phyloP scores from a whole-genome alignment of 1,140 invertebrate species.

The Dreissena rostriformis region DNA sequence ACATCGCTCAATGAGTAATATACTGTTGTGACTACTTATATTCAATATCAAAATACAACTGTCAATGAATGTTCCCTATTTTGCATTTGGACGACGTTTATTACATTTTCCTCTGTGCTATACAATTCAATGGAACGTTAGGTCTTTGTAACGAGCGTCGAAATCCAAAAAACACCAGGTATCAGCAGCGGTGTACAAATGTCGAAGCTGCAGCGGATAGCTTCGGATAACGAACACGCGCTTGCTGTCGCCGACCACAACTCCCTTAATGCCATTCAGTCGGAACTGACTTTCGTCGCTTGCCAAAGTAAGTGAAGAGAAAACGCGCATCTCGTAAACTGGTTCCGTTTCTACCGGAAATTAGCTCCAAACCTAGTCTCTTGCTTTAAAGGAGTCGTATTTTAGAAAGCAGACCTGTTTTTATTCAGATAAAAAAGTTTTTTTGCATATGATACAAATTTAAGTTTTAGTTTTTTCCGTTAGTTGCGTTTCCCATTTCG shows the following conservation, averaged over 20 bases:
- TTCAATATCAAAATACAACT: too few relatives aligned
- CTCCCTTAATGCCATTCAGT: slow-evolving; percentile 59
- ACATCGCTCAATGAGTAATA: too few relatives aligned
- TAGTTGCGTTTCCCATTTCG: too few relatives aligned
- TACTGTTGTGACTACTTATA: too few relatives aligned
- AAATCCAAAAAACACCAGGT: too few relatives aligned
- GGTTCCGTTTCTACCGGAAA: too few relatives aligned
- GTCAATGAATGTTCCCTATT: not conserved
- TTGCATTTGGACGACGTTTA: too few relatives aligned
- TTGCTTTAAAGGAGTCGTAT: not conserved
- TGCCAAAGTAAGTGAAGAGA: slow-evolving; percentile 57
- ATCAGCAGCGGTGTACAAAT: slow-evolving; percentile 28
- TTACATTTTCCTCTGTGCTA: not conserved
- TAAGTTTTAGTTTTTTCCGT: too few relatives aligned
- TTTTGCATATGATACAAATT: not conserved
- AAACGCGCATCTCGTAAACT: too few relatives aligned
- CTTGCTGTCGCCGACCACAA: slow-evolving; percentile 61
- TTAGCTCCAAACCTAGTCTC: not conserved
- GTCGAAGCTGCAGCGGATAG: slow-evolving; percentile 61
- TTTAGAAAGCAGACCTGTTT: not conserved
- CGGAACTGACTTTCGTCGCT: slow-evolving; percentile 62
- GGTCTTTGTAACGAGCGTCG: too few relatives aligned
- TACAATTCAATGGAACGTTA: too few relatives aligned
- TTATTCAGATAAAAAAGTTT: not conserved
- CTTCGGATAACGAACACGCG: slow-evolving; percentile 59